phyloP scores from a whole-genome alignment of 1,140 invertebrate species.

The Caenorhabditis tropicalis region DNA sequence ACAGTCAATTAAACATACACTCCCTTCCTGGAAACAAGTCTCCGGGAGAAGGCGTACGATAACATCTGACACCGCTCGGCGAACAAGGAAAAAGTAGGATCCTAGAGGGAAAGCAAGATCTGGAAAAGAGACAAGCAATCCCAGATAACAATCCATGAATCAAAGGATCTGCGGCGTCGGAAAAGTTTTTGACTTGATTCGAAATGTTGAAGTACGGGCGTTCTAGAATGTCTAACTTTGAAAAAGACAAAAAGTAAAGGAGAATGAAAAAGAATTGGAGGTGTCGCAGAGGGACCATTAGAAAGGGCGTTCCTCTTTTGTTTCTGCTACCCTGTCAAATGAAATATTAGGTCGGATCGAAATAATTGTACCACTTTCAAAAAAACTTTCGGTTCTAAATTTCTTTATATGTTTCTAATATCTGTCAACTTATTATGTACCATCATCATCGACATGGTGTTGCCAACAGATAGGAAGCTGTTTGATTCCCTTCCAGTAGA shows the following conservation, averaged over 20 bases:
- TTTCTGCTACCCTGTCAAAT: neutral
- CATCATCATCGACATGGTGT: too few relatives aligned
- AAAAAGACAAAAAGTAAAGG: neutral
- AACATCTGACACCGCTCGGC: slow-evolving; percentile 19
- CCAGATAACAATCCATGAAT: neutral
- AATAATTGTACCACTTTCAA: too few relatives aligned
- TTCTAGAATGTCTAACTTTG: neutral
- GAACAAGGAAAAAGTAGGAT: neutral
- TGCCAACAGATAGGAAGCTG: too few relatives aligned
- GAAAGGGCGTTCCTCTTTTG: neutral
- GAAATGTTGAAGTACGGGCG: neutral
- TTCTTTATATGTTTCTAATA: too few relatives aligned
- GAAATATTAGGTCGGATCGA: too few relatives aligned
- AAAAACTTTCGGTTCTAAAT: too few relatives aligned
- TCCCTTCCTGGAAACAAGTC: neutral
- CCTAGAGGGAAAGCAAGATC: neutral
- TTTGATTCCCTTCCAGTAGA: too few relatives aligned
- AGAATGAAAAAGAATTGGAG: neutral
- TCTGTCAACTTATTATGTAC: too few relatives aligned
- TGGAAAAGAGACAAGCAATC: neutral
- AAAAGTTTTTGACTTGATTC: neutral
- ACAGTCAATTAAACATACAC: neutral
- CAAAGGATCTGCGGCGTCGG: neutral
- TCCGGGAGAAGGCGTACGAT: neutral
- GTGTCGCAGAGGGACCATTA: slow-evolving; percentile 24